A percentile compares a stretch with the other conserved stretches of the same genome.
Conservation (phyloP, 35 echinoderm and acorn worm species). For the Ptychodera flava region DNA sequence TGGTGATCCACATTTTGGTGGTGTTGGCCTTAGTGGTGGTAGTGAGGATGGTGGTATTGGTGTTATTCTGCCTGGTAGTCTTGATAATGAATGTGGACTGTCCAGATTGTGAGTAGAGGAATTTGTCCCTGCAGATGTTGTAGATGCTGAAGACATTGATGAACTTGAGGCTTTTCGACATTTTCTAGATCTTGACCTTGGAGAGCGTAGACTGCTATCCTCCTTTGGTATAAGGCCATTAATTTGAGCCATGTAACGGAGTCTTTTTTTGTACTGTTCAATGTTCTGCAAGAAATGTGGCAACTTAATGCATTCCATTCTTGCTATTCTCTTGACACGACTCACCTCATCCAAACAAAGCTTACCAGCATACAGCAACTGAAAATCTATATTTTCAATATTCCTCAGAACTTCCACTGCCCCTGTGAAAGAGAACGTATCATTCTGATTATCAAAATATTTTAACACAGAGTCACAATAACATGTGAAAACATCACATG, state of each 20-base stretch:
- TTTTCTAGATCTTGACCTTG: neutral
- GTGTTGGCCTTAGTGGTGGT: neutral
- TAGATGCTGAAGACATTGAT: neutral
- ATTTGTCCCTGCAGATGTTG: neutral
- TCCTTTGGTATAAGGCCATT: conserved; percentile 37
- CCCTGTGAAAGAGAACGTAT: conserved; percentile 38
- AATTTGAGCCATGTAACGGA: conserved; percentile 56
- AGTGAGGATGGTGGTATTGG: neutral
- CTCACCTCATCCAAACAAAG: conserved; percentile 59
- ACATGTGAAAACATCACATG: neutral
- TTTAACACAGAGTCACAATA: neutral
- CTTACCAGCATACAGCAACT: conserved; percentile 68
- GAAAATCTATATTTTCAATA: conserved; percentile 78
- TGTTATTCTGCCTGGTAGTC: neutral
- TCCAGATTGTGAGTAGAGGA: neutral
- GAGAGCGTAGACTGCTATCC: neutral
- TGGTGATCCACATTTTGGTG: neutral
- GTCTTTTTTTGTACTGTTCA: conserved; percentile 43
- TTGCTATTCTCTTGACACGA: conserved; percentile 61
- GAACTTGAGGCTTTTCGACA: neutral
- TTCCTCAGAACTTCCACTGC: conserved; percentile 76
- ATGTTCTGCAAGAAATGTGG: conserved; percentile 76
- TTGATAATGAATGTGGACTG: neutral
- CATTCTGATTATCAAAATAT: neutral
- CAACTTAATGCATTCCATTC: conserved; percentile 68